phyloP scores from a whole-genome alignment of 2,888 invertebrate genomes.

The Rhamphomyia laevipes region DNA sequence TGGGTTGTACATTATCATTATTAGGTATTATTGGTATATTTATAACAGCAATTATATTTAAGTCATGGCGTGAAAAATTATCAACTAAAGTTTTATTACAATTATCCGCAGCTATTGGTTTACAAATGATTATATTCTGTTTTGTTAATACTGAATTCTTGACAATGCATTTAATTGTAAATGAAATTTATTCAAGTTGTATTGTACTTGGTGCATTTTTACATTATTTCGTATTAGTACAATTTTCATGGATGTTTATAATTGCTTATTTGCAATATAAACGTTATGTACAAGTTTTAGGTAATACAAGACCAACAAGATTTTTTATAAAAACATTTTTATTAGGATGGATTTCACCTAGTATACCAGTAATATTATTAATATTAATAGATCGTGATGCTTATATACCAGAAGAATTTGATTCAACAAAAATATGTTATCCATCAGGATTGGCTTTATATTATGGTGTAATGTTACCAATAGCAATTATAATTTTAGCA shows the following conservation, averaged over 20 bases:
- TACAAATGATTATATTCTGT: constrained; percentile 41
- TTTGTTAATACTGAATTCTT: constrained; percentile 28
- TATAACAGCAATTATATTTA: constrained; percentile 45
- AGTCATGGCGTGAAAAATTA: constrained; percentile 48
- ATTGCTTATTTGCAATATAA: constrained; percentile 56
- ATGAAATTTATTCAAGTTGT: constrained; percentile 37
- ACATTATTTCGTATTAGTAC: constrained; percentile 54
- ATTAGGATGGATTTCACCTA: constrained; percentile 51
- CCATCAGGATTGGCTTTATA: constrained; percentile 42
- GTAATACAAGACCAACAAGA: constrained; percentile 42
- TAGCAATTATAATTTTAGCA: constrained; percentile 40
- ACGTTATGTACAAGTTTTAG: constrained; percentile 53
- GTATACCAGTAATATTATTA: constrained; percentile 42
- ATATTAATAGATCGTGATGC: constrained; percentile 38
- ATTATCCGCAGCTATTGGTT: constrained; percentile 48
- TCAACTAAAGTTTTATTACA: constrained; percentile 55
- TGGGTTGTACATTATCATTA: constrained; percentile 48
- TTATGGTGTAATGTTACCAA: constrained; percentile 42
- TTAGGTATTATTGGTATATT: constrained; percentile 46
- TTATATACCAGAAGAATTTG: constrained; percentile 34
- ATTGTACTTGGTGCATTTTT: constrained; percentile 48
- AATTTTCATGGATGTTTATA: constrained; percentile 63
- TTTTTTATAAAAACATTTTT: constrained; percentile 51
- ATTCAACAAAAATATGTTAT: constrained; percentile 40
- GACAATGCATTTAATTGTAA: constrained; percentile 25